A percentile compares a stretch with the other conserved stretches of the same genome.
phyloP scores from a whole-genome alignment of 2,797 vertebrate species.

The Leuciscus waleckii region DNA sequence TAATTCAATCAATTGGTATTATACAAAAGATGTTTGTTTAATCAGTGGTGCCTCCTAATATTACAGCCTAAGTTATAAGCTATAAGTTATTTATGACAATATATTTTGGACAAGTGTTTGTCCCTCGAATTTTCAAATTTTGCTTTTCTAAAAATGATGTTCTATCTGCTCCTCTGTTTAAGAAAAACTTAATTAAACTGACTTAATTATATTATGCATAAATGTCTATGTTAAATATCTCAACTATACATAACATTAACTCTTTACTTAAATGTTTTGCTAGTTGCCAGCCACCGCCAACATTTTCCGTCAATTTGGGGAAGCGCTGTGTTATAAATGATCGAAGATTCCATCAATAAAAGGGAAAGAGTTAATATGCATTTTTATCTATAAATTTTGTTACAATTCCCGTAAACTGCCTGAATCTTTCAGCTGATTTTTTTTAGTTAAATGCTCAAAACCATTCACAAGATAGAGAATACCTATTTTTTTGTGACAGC shows the following conservation, averaged over 20 bases:
- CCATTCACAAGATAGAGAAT: neutral
- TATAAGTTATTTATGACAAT: neutral
- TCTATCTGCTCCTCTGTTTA: neutral
- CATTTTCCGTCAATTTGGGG: too few relatives aligned
- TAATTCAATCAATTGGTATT: too few relatives aligned
- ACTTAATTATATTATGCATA: neutral
- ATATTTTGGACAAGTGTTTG: neutral
- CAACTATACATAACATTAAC: neutral
- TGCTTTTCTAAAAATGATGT: neutral
- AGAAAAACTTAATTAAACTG: neutral
- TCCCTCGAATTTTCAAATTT: neutral
- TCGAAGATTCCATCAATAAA: too few relatives aligned
- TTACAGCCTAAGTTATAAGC: neutral
- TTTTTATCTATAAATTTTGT: too few relatives aligned
- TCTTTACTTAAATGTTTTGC: too few relatives aligned
- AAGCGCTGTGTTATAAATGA: too few relatives aligned
- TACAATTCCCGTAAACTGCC: too few relatives aligned
- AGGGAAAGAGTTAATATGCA: too few relatives aligned
- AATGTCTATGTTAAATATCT: neutral
- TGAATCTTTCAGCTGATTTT: neutral
- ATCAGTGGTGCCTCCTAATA: neutral
- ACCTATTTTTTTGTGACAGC: neutral
- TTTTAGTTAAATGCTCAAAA: neutral
- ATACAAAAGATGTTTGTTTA: too few relatives aligned
- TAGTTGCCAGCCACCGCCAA: too few relatives aligned